phyloP scores from a whole-genome alignment of 1,140 invertebrate species.

The Euura lappo region DNA sequence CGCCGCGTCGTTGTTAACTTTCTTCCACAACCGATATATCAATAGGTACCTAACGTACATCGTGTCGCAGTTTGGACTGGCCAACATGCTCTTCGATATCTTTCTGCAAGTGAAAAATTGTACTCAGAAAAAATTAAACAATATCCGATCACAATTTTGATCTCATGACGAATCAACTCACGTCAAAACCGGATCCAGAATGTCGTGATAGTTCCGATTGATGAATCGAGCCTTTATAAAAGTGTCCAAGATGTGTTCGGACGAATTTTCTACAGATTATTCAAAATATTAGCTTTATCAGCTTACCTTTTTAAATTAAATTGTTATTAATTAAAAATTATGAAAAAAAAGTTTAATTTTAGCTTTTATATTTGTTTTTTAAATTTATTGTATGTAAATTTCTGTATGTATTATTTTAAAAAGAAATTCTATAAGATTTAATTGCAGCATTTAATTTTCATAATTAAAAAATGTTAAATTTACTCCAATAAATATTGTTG shows the following conservation, averaged over 20 bases:
- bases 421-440: too few relatives aligned
- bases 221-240: constrained; percentile 53
- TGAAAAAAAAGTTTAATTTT: too few relatives aligned
- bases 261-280: constrained; percentile 53
- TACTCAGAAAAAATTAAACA: not conserved
- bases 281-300: not conserved
- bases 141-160: too few relatives aligned
- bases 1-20: constrained; percentile 42
- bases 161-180: constrained; percentile 37
- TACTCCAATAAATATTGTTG: too few relatives aligned
- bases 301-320: too few relatives aligned
- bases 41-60: constrained; percentile 55
- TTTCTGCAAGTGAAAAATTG: constrained; percentile 40
- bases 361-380: too few relatives aligned
- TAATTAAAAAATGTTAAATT: too few relatives aligned
- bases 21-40: constrained; percentile 53
- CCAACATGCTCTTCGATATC: constrained; percentile 44
- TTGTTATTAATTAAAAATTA: too few relatives aligned
- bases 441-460: too few relatives aligned
- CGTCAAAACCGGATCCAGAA: constrained; percentile 54
- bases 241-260: constrained; percentile 51
- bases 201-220: constrained; percentile 44
- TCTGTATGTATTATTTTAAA: too few relatives aligned
- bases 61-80: constrained; percentile 40
- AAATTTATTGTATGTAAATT: too few relatives aligned